Evolutionary conservation across 2,113 vertebrate genomes (phyloP).

Genomic region (Oophaga pumilio): DNA sequence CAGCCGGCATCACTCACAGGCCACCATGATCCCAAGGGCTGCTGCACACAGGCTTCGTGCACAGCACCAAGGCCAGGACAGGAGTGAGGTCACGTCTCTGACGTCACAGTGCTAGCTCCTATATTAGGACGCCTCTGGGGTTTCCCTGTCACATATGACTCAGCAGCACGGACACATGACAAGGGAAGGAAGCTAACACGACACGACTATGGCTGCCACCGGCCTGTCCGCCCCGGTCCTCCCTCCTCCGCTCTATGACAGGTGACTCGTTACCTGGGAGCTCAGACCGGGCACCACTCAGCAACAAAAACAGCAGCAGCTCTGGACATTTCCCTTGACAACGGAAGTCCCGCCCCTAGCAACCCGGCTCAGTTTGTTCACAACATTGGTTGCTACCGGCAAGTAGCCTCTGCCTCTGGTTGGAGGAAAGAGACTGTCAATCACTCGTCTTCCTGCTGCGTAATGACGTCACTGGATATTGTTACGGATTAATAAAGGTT

Average conservation of each 20-base stretch:
- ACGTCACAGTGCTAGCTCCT: not conserved
- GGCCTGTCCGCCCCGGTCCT: not conserved
- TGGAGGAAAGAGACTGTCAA: not conserved
- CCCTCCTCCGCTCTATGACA: not conserved
- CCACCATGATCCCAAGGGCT: not conserved
- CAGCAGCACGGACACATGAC: constrained; percentile 21
- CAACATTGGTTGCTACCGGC: constrained; percentile 30
- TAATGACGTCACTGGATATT: not conserved
- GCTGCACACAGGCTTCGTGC: not conserved
- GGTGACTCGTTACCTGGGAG: constrained; percentile 47
- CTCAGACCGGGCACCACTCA: constrained; percentile 45
- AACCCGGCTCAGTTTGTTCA: constrained; percentile 23
- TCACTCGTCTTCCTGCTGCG: not conserved
- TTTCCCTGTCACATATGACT: constrained; percentile 33
- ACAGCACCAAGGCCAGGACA: not conserved
- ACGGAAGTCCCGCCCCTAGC: constrained; percentile 46
- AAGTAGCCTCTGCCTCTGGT: not conserved
- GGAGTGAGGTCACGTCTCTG: not conserved
- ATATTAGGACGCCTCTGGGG: not conserved
- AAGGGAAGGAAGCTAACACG: not conserved
- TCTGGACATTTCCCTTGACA: constrained; percentile 53
- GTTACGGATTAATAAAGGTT: constrained; percentile 15
- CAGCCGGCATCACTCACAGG: not conserved
- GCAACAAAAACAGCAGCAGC: constrained; percentile 53
- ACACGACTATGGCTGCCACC: not conserved